Conservation (phyloP, 2,797 vertebrate genomes). For the Xyrichtys novacula region DNA sequence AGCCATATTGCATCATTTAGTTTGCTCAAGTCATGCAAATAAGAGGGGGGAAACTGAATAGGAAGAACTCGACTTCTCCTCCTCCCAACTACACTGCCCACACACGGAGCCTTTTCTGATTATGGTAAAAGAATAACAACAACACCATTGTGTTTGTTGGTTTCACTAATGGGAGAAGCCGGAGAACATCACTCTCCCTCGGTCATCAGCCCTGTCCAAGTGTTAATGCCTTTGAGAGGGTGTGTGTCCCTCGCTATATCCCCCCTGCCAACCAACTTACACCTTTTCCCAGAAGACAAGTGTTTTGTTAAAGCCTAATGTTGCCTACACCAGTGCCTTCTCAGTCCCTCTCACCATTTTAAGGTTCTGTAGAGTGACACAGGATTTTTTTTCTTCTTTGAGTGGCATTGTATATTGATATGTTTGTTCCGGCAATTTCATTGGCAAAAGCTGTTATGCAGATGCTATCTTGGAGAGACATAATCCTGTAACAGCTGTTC, state of each 20-base stretch:
- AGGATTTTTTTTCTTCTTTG: constrained; percentile 82
- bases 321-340: constrained; percentile 53
- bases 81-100: constrained; percentile 99
- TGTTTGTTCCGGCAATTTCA: constrained; percentile 90
- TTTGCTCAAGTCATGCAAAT: constrained; percentile 99
- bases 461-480: constrained; percentile 89
- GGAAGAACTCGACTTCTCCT: constrained; percentile 99
- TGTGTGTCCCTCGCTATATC: constrained; percentile 81
- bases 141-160: constrained; percentile 99
- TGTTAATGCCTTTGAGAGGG: constrained; percentile 96
- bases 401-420: constrained; percentile 90
- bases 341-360: constrained; percentile 65
- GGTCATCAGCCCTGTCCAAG: constrained; percentile 95
- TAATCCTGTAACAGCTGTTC: constrained; percentile 90
- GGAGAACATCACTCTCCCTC: constrained; percentile 98
- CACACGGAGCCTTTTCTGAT: constrained; percentile 99
- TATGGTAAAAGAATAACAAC: constrained; percentile 99
- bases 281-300: constrained; percentile 92
- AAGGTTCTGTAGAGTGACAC: constrained; percentile 78
- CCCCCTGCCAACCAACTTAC: constrained; percentile 80
- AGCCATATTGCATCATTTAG: constrained; percentile 99
- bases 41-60: constrained; percentile 90
- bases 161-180: constrained; percentile 99
- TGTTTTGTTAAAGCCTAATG: constrained; percentile 74
- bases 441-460: constrained; percentile 89